Evolutionary conservation across 2,113 vertebrate species (phyloP).

Genomic region (Axis porcinus): DNA sequence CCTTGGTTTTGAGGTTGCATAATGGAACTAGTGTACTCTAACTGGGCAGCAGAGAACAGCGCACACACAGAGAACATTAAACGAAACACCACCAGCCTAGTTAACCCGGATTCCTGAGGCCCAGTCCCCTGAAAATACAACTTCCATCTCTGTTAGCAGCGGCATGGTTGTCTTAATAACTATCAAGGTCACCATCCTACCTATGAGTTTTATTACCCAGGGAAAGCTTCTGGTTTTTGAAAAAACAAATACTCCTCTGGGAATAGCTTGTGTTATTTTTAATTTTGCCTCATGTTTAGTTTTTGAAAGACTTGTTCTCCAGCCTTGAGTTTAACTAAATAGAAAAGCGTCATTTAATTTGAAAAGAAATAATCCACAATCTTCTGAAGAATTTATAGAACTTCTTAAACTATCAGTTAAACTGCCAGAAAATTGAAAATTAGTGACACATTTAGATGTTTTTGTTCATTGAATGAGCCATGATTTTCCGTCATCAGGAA

Average conservation of each 20-base stretch:
- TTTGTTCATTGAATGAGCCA: not conserved
- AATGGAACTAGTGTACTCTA: not conserved
- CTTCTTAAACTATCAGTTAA: not conserved
- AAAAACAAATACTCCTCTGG: not conserved
- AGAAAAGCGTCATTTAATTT: not conserved
- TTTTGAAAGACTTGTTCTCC: not conserved
- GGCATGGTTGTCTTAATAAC: not conserved
- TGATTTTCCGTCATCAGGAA: not conserved
- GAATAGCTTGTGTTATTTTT: not conserved
- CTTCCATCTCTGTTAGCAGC: not conserved
- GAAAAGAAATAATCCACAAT: not conserved
- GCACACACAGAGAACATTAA: not conserved
- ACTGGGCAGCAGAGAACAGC: not conserved
- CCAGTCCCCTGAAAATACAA: rapidly evolving
- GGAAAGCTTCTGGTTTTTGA: not conserved
- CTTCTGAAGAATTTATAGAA: not conserved
- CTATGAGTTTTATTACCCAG: not conserved
- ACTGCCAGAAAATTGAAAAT: not conserved
- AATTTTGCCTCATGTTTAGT: not conserved
- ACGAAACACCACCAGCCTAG: rapidly evolving
- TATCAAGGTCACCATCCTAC: too few species aligned
- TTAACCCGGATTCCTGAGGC: not conserved
- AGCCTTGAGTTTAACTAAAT: not conserved
- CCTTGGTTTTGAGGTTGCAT: not conserved
- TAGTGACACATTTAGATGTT: not conserved